A percentile compares a stretch with the other conserved stretches of the same genome.
These are phyloP conservation scores for Drosophila fulvimacula DNA, from an alignment of 2,888 invertebrate species.

Conservation along the genomic window DNA sequence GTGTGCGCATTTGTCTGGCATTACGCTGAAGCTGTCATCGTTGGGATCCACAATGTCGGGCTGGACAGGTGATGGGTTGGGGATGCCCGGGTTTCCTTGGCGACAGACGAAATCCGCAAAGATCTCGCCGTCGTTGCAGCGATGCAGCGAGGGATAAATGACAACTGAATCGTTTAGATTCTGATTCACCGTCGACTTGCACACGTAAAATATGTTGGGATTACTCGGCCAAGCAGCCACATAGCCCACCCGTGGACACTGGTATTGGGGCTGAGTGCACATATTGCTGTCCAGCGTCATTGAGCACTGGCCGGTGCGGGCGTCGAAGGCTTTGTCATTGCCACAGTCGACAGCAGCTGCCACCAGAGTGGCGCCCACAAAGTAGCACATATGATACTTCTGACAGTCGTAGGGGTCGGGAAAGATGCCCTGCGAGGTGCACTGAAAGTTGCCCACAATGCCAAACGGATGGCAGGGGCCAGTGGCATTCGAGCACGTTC, in stretches of 20 bases:
- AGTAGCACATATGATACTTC: conserved; percentile 84
- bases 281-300: conserved; percentile 70
- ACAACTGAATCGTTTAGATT: conserved; percentile 77
- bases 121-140: conserved; percentile 82
- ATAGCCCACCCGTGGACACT: conserved; percentile 80
- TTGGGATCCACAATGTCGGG: conserved; percentile 37
- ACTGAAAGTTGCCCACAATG: conserved; percentile 83
- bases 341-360: conserved; percentile 83
- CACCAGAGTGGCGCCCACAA: conserved; percentile 81
- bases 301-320: conserved; percentile 82
- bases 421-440: conserved; percentile 83
- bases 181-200: conserved; percentile 82
- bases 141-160: conserved; percentile 83
- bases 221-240: conserved; percentile 83
- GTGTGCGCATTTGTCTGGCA: conserved; percentile 54
- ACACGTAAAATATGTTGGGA: conserved; percentile 84
- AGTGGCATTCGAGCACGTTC: conserved; percentile 82
- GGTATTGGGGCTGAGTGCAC: conserved; percentile 80
- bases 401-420: conserved; percentile 85
- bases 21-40: conserved; percentile 45
- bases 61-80: conserved; percentile 19
- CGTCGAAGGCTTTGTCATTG: conserved; percentile 82
- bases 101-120: conserved; percentile 79
- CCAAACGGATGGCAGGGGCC: conserved; percentile 84
- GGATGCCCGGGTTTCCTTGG: background rate